Evolutionary conservation across 2,113 vertebrate genomes (phyloP).

Genomic region (Hippocampus abdominalis): DNA sequence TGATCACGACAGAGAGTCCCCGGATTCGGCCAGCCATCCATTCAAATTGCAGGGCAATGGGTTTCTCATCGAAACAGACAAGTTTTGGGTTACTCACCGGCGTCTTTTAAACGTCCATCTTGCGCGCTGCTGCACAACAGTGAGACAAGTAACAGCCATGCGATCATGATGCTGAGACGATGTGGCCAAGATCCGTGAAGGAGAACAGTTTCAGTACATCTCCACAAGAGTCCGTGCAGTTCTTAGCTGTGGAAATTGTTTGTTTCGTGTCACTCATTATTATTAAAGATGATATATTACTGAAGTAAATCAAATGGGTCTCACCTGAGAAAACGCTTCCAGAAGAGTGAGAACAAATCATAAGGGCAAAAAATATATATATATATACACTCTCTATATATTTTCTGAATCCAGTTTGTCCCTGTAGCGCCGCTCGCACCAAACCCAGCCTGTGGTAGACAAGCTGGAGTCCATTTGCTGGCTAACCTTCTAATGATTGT

Average conservation of each 20-base stretch:
- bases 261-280: neutral
- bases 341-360: neutral
- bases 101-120: conserved; percentile 1
- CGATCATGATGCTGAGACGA: conserved; percentile 9
- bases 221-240: neutral
- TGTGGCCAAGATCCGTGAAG: neutral
- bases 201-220: neutral
- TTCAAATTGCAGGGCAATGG: neutral
- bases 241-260: neutral
- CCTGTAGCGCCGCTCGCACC: neutral
- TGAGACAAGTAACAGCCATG: conserved; percentile 25
- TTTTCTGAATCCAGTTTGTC: neutral
- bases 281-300: neutral
- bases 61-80: neutral
- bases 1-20: neutral
- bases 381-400: too few species aligned
- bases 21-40: neutral
- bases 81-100: conserved; percentile 24
- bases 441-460: conserved; percentile 5
- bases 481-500: conserved; percentile 14
- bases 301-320: neutral
- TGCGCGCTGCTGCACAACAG: conserved; percentile 20
- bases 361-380: neutral
- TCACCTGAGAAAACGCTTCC: neutral
- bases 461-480: conserved; percentile 6